Conservation (phyloP, 2,888 invertebrate genomes). For the Eulithis testata region DNA sequence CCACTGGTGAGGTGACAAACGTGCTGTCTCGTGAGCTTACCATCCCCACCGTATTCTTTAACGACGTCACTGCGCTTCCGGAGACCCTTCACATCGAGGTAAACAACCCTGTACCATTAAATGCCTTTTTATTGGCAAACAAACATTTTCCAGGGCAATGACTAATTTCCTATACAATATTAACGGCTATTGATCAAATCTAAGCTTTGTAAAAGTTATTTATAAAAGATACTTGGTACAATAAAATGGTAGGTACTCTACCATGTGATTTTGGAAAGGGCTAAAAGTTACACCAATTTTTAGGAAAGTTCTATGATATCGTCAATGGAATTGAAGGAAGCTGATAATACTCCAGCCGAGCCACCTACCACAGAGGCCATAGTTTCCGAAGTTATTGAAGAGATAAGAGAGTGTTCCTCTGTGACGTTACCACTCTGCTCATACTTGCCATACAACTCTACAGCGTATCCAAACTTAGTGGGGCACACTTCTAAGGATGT, state of each 20-base stretch:
- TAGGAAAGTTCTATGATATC: constrained; percentile 80
- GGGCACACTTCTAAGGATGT: constrained; percentile 87
- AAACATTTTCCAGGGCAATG: too few species aligned
- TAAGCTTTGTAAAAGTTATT: too few species aligned
- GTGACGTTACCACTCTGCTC: constrained; percentile 89
- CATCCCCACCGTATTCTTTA: constrained; percentile 66
- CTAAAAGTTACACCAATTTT: constrained; percentile 35
- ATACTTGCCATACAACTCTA: constrained; percentile 90
- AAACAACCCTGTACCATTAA: constrained; percentile 1
- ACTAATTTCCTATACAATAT: too few species aligned
- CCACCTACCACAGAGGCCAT: constrained; percentile 71
- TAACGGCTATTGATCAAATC: too few species aligned
- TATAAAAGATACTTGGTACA: too few species aligned
- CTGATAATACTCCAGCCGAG: constrained; percentile 67
- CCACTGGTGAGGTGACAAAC: constrained; percentile 86
- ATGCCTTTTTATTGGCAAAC: too few species aligned
- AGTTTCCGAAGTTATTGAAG: constrained; percentile 76
- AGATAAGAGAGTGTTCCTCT: constrained; percentile 87
- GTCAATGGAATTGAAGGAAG: constrained; percentile 71
- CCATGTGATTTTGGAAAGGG: too few species aligned
- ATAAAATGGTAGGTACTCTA: too few species aligned
- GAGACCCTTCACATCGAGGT: constrained; percentile 77
- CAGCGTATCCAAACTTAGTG: constrained; percentile 93
- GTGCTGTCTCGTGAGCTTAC: constrained; percentile 87
- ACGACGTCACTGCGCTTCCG: constrained; percentile 61